Base-by-base conservation (phyloP, 2,888 invertebrate species). In the Argynnis bischoffii region DNA sequence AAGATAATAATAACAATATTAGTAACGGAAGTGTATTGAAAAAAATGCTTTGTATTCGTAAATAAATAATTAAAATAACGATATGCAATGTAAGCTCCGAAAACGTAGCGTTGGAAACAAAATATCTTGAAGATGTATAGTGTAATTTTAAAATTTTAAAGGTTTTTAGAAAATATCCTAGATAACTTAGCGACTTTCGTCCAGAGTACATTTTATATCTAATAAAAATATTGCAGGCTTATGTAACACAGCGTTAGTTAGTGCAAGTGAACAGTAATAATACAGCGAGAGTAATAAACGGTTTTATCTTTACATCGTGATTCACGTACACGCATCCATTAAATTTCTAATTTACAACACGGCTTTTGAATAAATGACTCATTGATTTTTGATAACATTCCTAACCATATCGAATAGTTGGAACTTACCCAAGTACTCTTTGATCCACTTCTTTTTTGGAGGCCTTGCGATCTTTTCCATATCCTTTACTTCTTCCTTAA, bases 371-470 rank as follows among this genome's bases (percentile, higher is more conserved):
- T 61, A 61, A 41, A 26, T 61, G 51, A 48, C 13, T 59, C 31
- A 59, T 59, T 59, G 59, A 59, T 59, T 48, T 59, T 48, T 59
- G 51, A 61, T 61, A 61, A 41, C 41, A 51, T 41, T 53, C 63
- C 54, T 41, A 46, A 14, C 15, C 16, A 15, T 61, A 63, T 55
- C 15, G 16, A 47, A 2, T 35, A 16, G 16, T 16, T 57, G 15
- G 31, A 69, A 88, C 94, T 94, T 86, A 90, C 94, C 94, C 77
- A 95, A 87, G 83, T 95, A 95, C 81, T 95, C 95, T 78, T 93
- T 94, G 74, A 95, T 95, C 95, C 95, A 96, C 84, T 95, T 95
- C 91, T 96, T 96, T 89, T 96, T 96, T 55, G 95, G 95, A 66
- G 95, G 94, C 69, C 83, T 79, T 31, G 82, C 81, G 61, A 87